Evolutionary conservation across 2,888 invertebrate species (phyloP).

Genomic region (Hirtodrosophila cameraria): DNA sequence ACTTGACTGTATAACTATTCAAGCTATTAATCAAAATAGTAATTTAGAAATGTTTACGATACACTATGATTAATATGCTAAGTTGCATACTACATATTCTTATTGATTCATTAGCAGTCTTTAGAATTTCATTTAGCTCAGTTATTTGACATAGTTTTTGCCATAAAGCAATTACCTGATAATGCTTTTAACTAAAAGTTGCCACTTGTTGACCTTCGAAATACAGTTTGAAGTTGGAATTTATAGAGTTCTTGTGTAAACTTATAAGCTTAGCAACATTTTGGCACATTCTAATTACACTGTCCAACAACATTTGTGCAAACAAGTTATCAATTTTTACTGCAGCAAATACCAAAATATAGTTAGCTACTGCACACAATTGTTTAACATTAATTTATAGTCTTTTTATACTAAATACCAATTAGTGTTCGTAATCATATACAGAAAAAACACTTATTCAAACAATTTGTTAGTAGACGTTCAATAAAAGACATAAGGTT

Average conservation of each 20-base stretch:
- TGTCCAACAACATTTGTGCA: not conserved
- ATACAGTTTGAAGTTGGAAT: not conserved
- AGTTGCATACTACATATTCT: too few relatives aligned
- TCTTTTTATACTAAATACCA: not conserved
- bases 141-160: not conserved
- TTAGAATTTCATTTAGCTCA: constrained; percentile 6
- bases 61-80: too few relatives aligned
- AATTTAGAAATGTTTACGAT: too few relatives aligned
- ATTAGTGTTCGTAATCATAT: too few relatives aligned
- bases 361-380: too few relatives aligned
- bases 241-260: not conserved
- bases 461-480: not conserved
- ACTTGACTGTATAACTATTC: too few relatives aligned
- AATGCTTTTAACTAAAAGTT: not conserved
- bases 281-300: constrained; percentile 8
- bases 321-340: not conserved
- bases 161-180: not conserved
- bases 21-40: too few relatives aligned
- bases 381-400: too few relatives aligned
- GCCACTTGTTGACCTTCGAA: constrained; percentile 25
- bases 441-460: too few relatives aligned
- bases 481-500: not conserved
- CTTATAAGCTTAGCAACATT: not conserved
- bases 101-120: not conserved
- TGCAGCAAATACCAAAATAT: too few relatives aligned